Evolutionary conservation across 1,140 invertebrate genomes (phyloP).

Genomic region (Heliothis virescens): DNA sequence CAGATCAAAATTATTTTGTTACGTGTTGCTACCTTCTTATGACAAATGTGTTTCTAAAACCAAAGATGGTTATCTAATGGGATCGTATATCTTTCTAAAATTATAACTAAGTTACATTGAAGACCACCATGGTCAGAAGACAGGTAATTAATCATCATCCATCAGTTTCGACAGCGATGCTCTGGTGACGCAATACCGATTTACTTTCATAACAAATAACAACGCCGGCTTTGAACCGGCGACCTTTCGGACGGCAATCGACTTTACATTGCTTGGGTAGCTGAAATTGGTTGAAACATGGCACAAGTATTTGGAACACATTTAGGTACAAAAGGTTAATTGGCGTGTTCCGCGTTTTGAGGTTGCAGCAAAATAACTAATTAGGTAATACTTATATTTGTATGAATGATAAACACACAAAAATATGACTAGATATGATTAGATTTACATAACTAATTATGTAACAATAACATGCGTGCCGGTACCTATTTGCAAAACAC

Average conservation of each 20-base stretch:
- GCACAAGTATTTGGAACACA: not conserved
- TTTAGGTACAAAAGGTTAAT: not conserved
- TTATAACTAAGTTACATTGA: not conserved
- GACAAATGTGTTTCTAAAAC: not conserved
- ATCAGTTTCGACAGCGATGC: not conserved
- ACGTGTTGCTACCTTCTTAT: not conserved
- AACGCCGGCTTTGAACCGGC: slow-evolving; percentile 10
- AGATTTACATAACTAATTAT: too few species aligned
- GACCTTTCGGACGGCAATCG: slow-evolving; percentile 4
- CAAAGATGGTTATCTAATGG: not conserved
- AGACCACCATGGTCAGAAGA: not conserved
- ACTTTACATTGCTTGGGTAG: not conserved
- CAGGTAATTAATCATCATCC: not conserved
- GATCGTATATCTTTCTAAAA: not conserved
- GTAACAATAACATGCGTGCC: too few species aligned
- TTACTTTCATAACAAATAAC: slow-evolving; percentile 28
- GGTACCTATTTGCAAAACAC: too few species aligned
- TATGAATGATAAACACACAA: too few species aligned
- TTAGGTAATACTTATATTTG: not conserved
- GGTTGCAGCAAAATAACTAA: not conserved
- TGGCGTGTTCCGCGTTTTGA: too few species aligned
- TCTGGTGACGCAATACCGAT: not conserved
- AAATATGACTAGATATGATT: too few species aligned
- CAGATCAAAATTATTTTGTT: too few species aligned
- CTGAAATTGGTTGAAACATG: not conserved